Evolutionary conservation across 2,797 vertebrate genomes (phyloP).

Genomic region (Melanotaenia pygmaea): DNA sequence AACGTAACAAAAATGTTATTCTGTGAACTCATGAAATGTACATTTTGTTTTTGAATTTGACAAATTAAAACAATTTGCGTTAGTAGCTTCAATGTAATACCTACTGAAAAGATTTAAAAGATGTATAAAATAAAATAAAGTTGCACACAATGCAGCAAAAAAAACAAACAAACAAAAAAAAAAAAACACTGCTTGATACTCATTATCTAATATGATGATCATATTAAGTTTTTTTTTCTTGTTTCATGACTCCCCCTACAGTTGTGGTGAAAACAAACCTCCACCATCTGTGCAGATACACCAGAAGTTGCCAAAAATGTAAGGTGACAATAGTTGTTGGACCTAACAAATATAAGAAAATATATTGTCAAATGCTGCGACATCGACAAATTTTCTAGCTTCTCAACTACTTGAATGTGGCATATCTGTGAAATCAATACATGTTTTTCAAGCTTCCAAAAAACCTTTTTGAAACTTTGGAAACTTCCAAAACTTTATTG

Average conservation of each 20-base stretch:
- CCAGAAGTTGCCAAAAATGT: too few relatives aligned
- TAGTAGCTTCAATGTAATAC: conserved; percentile 15
- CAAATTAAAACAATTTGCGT: background rate
- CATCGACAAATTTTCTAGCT: too few relatives aligned
- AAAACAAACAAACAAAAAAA: too few relatives aligned
- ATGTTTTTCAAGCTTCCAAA: too few relatives aligned
- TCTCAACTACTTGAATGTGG: too few relatives aligned
- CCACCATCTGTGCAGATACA: background rate
- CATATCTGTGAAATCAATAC: too few relatives aligned
- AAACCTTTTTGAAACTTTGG: too few relatives aligned
- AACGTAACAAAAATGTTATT: conserved; percentile 29
- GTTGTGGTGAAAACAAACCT: background rate
- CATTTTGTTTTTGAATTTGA: conserved; percentile 4
- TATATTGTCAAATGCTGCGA: too few relatives aligned
- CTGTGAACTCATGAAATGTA: background rate
- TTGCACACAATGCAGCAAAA: background rate
- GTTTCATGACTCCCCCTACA: background rate
- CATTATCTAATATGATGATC: background rate
- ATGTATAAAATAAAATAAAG: background rate
- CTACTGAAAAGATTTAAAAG: background rate
- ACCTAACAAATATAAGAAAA: too few relatives aligned
- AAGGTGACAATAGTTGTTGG: too few relatives aligned
- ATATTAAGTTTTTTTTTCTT: background rate
- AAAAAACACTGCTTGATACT: background rate
- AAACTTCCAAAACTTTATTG: too few relatives aligned